Conservation (phyloP, 1,140 invertebrate species). For the Brachionus angularis region DNA sequence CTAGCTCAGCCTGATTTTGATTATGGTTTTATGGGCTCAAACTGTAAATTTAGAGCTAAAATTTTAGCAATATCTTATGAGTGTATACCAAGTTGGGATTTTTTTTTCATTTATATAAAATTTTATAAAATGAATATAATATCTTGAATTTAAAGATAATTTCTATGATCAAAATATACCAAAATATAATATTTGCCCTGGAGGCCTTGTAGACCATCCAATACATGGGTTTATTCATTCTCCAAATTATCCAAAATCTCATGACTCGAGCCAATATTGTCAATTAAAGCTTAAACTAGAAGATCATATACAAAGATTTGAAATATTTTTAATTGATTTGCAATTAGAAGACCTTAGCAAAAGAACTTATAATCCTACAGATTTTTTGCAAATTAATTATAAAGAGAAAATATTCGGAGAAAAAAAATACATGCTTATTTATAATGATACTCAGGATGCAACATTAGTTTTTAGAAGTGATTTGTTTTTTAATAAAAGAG, state of each 20-base stretch:
- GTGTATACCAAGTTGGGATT: slow-evolving; percentile 13
- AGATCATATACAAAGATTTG: background rate
- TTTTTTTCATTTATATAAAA: background rate
- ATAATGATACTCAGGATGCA: slow-evolving; percentile 28
- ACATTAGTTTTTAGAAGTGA: slow-evolving; percentile 31
- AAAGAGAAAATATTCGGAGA: slow-evolving; percentile 28
- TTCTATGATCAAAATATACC: slow-evolving; percentile 10
- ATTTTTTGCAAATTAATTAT: slow-evolving; percentile 39
- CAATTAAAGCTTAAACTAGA: slow-evolving; percentile 16
- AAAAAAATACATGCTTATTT: slow-evolving; percentile 11
- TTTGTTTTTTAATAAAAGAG: slow-evolving; percentile 29
- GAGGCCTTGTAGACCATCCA: slow-evolving; percentile 17
- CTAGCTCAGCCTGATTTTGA: background rate
- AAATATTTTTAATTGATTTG: slow-evolving; percentile 34
- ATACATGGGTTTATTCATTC: slow-evolving; percentile 22
- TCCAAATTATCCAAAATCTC: slow-evolving; percentile 23
- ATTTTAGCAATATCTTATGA: background rate
- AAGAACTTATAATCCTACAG: slow-evolving; percentile 10
- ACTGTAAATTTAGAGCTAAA: slow-evolving; percentile 21
- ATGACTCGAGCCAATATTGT: slow-evolving; percentile 35
- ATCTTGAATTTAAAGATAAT: background rate
- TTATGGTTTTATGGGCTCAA: slow-evolving; percentile 19
- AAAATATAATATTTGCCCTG: slow-evolving; percentile 31
- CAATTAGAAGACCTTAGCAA: slow-evolving; percentile 17
- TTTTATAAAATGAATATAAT: background rate